Conservation (phyloP, 1,140 invertebrate species). For the Riptortus pedestris region DNA sequence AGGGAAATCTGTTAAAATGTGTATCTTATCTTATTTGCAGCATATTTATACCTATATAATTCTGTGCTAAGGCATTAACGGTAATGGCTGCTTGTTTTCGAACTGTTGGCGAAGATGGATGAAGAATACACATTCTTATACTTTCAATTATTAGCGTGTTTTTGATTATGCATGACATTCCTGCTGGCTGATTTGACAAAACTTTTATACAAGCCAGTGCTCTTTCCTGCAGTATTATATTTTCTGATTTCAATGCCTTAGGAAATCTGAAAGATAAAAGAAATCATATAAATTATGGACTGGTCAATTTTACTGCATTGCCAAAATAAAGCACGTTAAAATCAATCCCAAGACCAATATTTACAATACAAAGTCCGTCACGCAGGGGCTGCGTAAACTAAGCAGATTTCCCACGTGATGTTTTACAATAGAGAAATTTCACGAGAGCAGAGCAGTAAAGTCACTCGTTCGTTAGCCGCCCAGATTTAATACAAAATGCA, state of each 20-base stretch:
- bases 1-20: no score
- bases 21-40: no score
- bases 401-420: no score
- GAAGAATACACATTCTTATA: not conserved
- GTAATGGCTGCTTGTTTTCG: not conserved
- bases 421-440: no score
- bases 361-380: no score
- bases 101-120: not conserved
- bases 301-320: no score
- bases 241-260: not conserved
- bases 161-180: not conserved
- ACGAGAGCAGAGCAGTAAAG: no score
- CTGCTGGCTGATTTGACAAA: not conserved
- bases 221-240: not conserved
- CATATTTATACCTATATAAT: not conserved
- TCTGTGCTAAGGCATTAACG: not conserved
- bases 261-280: constrained; percentile 3
- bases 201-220: not conserved
- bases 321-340: no score
- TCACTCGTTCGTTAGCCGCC: no score
- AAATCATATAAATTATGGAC: not conserved
- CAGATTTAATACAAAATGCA: no score
- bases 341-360: no score
- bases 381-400: no score
- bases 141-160: not conserved